Evolutionary conservation across 2,113 vertebrate species (phyloP).

Genomic region (Crotalus horridus): DNA sequence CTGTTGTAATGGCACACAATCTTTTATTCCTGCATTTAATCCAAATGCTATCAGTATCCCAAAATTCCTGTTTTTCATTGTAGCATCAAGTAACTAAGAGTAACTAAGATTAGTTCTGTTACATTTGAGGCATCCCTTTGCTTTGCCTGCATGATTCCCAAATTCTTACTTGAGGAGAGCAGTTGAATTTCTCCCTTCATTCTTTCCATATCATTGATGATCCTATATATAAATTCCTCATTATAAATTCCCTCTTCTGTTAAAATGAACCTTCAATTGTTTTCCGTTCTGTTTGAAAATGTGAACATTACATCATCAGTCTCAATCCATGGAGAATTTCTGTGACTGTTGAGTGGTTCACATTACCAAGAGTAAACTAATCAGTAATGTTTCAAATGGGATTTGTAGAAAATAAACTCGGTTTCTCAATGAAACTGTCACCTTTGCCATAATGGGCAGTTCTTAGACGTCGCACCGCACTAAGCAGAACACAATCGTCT

Average conservation of each 20-base stretch:
- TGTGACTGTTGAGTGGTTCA: conserved; percentile 35
- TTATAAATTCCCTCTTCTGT: not conserved
- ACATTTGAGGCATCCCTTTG: not conserved
- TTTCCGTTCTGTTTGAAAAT: conserved; percentile 46
- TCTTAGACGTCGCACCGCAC: conserved; percentile 32
- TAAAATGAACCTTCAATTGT: not conserved
- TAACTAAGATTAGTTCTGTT: not conserved
- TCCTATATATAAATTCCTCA: not conserved
- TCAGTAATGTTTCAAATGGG: conserved; percentile 40
- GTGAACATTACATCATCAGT: conserved; percentile 48
- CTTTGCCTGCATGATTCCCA: not conserved
- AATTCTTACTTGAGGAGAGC: not conserved
- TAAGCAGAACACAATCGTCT: conserved; percentile 25
- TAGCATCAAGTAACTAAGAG: not conserved
- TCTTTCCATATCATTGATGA: not conserved
- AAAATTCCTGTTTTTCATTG: not conserved
- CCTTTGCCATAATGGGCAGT: conserved; percentile 24
- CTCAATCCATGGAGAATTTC: conserved; percentile 29
- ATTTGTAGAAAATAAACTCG: not conserved
- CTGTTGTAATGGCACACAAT: not conserved
- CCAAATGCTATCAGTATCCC: not conserved
- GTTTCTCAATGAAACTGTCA: conserved; percentile 10
- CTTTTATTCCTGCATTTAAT: not conserved
- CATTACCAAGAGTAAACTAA: conserved; percentile 32
- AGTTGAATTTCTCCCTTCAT: not conserved